Evolutionary conservation across 2,797 vertebrate genomes (phyloP).

Genomic region (Acomys russatus): DNA sequence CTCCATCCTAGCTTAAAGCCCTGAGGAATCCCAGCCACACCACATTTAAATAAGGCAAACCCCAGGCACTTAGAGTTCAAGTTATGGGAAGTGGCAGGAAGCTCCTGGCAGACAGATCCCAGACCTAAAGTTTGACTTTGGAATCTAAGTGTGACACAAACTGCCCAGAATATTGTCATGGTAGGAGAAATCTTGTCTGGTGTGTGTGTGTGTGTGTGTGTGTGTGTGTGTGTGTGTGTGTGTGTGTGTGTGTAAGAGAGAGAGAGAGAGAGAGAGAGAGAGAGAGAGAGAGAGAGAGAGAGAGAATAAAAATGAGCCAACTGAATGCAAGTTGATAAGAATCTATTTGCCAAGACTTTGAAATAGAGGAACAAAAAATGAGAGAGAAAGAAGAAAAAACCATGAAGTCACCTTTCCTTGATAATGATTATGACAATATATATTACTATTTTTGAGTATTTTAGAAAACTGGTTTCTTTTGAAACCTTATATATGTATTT

Average conservation of each 20-base stretch:
- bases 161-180: constrained; percentile 70
- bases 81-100: constrained; percentile 75
- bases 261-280: too few species aligned
- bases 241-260: too few species aligned
- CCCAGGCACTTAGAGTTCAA: constrained; percentile 77
- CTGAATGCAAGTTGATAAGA: background rate
- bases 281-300: too few species aligned
- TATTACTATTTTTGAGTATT: constrained; percentile 11
- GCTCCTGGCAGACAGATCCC: constrained; percentile 68
- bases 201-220: background rate
- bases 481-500: constrained; percentile 19
- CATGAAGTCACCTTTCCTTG: constrained; percentile 1
- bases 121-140: constrained; percentile 64
- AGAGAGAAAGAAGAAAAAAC: background rate
- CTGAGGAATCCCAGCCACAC: constrained; percentile 77
- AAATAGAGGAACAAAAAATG: background rate
- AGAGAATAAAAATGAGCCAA: constrained; percentile 18
- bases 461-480: background rate
- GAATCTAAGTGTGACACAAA: constrained; percentile 51
- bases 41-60: constrained; percentile 84
- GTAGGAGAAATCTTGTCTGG: constrained; percentile 4
- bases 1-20: constrained; percentile 52
- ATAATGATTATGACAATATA: background rate
- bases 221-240: background rate
- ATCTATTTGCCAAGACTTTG: background rate